Conservation (phyloP, 2,113 vertebrate species). For the Tupaia tana region DNA sequence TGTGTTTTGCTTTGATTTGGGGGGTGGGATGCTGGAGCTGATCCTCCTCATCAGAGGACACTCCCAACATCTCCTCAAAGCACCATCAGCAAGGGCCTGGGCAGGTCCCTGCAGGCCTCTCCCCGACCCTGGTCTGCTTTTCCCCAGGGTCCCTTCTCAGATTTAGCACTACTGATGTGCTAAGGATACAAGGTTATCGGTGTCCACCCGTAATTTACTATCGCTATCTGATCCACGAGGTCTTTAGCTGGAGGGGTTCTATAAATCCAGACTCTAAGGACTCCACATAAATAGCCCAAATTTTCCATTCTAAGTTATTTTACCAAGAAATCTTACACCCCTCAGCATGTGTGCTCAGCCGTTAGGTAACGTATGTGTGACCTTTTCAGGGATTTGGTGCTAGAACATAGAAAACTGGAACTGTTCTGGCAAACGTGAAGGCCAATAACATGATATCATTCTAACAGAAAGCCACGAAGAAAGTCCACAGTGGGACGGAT, state of each 20-base stretch:
- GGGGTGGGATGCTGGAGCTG: background rate
- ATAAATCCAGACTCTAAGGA: constrained; percentile 12
- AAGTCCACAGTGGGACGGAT: constrained; percentile 78
- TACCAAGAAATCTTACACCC: constrained; percentile 78
- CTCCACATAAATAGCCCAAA: constrained; percentile 76
- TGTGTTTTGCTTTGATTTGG: background rate
- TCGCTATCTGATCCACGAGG: constrained; percentile 81
- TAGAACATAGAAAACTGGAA: constrained; percentile 77
- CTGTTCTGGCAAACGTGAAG: constrained; percentile 80
- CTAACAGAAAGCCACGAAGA: constrained; percentile 83
- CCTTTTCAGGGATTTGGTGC: constrained; percentile 77
- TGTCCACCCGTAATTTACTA: constrained; percentile 87
- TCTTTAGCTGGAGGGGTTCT: constrained; percentile 67
- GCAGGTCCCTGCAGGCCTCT: background rate
- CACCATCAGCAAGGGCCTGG: background rate
- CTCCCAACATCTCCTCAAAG: background rate
- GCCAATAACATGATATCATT: constrained; percentile 85
- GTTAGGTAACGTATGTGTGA: constrained; percentile 77
- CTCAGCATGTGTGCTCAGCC: constrained; percentile 60
- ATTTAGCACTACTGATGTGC: constrained; percentile 80
- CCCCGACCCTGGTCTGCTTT: constrained; percentile 45
- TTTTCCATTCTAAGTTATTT: constrained; percentile 67
- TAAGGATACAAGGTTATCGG: constrained; percentile 83
- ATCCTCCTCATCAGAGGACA: background rate
- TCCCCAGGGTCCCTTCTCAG: constrained; percentile 52